Percentiles rank a stretch among this genome's conserved stretches.
phyloP scores from a whole-genome alignment of 2,113 vertebrate genomes.

The Struthidea cinerea region DNA sequence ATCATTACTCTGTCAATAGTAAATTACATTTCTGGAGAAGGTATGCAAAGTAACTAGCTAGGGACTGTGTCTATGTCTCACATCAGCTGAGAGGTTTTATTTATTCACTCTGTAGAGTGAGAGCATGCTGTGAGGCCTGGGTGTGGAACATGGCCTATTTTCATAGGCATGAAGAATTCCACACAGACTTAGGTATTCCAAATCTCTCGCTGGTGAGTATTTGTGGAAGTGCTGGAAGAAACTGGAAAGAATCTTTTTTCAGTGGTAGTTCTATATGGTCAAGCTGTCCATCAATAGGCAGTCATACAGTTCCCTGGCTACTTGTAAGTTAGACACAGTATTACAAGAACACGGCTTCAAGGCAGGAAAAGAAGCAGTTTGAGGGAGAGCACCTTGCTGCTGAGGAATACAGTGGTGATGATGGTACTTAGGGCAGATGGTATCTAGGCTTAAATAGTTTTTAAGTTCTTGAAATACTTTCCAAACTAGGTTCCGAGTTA shows the following conservation, averaged over 20 bases:
- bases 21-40: not conserved
- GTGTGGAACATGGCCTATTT: not conserved
- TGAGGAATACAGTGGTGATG: not conserved
- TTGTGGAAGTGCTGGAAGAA: not conserved
- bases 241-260: not conserved
- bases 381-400: not conserved
- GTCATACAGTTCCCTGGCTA: not conserved
- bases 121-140: fast-evolving
- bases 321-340: not conserved
- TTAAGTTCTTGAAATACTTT: not conserved
- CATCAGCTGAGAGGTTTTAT: not conserved
- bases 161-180: not conserved
- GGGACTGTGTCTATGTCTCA: not conserved
- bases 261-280: not conserved
- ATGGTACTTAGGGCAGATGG: not conserved
- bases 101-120: not conserved
- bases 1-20: not conserved
- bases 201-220: not conserved
- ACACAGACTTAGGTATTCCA: not conserved
- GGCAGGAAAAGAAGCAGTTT: not conserved
- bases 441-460: not conserved
- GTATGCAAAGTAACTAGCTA: not conserved
- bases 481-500: not conserved
- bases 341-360: not conserved
- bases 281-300: not conserved